phyloP scores from a whole-genome alignment of 2,888 invertebrate species.

The Deilephila elpenor region DNA sequence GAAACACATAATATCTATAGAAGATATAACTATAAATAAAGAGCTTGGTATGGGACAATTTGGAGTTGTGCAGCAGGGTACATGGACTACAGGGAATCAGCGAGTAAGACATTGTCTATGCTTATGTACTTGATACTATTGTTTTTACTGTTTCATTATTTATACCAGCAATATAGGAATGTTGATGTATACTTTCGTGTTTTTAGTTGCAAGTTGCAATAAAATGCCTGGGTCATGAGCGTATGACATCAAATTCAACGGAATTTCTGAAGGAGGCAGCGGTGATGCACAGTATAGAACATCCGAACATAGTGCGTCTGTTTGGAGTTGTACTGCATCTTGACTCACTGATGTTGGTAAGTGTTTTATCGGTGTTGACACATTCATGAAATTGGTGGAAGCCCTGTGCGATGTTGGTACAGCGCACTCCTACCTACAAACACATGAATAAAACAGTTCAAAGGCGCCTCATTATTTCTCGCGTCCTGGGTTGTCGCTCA shows the following conservation, averaged over 20 bases:
- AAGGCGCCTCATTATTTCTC: no score
- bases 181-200: constrained; percentile 25
- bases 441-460: no score
- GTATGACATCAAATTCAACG: constrained; percentile 97
- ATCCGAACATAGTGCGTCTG: constrained; percentile 97
- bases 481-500: no score
- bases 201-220: constrained; percentile 96
- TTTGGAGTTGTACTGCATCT: constrained; percentile 98
- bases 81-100: constrained; percentile 97
- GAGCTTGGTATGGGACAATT: constrained; percentile 98
- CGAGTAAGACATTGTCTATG: constrained; percentile 82
- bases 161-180: neutral
- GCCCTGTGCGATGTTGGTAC: no score
- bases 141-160: neutral
- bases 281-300: constrained; percentile 99
- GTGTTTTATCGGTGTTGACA: no score
- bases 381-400: no score
- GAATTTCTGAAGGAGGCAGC: constrained; percentile 99
- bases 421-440: no score
- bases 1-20: constrained; percentile 95
- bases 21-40: constrained; percentile 96
- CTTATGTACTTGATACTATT: constrained; percentile 24
- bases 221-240: constrained; percentile 96
- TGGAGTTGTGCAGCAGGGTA: constrained; percentile 98
- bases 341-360: constrained; percentile 90